A percentile compares a stretch with the other conserved stretches of the same genome.
phyloP scores from a whole-genome alignment of 2,113 vertebrate species.

The Nestor notabilis region DNA sequence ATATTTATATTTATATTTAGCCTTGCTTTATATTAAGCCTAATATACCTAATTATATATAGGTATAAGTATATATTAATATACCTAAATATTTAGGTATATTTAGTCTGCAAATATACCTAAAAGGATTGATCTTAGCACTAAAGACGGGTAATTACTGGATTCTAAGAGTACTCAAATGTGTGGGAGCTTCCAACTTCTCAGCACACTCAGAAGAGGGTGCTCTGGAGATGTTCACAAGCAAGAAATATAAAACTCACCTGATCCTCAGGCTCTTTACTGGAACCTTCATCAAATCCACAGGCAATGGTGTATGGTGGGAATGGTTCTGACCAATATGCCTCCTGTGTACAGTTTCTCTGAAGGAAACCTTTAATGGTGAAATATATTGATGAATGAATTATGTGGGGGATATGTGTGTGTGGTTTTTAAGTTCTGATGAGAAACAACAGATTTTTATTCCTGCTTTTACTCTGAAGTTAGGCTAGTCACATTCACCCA shows the following conservation, averaged over 20 bases:
- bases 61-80: too few species aligned
- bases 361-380: conserved; percentile 60
- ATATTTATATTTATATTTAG: too few species aligned
- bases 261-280: conserved; percentile 60
- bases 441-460: background rate
- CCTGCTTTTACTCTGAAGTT: background rate
- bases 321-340: conserved; percentile 69
- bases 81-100: too few species aligned
- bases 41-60: too few species aligned
- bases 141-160: background rate
- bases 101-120: background rate
- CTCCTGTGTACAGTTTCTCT: conserved; percentile 66
- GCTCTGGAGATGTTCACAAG: background rate
- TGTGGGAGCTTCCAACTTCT: background rate
- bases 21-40: too few species aligned
- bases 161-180: background rate
- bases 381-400: background rate
- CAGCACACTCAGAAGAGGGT: background rate
- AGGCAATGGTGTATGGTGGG: conserved; percentile 66
- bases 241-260: conserved; percentile 6
- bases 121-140: background rate
- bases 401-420: rapidly evolving
- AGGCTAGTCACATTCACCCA: background rate
- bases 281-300: conserved; percentile 63
- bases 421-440: background rate